Base-by-base conservation (phyloP, 2,888 invertebrate species). In the Metopia argyrocephala region DNA sequence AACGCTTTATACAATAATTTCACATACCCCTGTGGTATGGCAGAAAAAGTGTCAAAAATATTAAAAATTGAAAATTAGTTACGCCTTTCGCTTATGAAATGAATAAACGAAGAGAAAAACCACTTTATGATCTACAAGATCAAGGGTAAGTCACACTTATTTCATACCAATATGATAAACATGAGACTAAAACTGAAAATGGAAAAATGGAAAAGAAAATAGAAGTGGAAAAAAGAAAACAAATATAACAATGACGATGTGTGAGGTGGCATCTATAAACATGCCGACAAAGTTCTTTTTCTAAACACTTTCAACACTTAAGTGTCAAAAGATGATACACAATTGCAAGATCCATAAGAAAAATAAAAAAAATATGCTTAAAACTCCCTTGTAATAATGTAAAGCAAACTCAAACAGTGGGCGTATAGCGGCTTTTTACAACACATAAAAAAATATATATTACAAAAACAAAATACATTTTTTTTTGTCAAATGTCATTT, bases 21-120 rank as follows among this genome's bases (percentile, higher is more conserved):
- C n/a, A n/a, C n/a, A 31, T 31, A 3, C 15, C 25, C 1, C 1
- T 48, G 20, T 48, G 20, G 15, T 20, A 59, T 57, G 23, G 25
- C 21, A 38, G 21, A 64, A 66, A 59, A 79, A 78, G 83, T 84
- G 84, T 83, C 83, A 83, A 83, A 79, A 46, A 85, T 85, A 86
- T 85, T 86, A 85, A 87, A 78, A 88, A 87, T 88, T 83, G 83
- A 87, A 78, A 65, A 89, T 88, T 88, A 85, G 88, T 85, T 82
- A 88, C 85, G 89, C 88, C 85, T 84, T 74, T 83, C 65, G 57
- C 50, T 73, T 66, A 28, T 62, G 38, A 69, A 71, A 21, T n/a
- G 5, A 20, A 20, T 23, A 27, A 15, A 5, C 28, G 12, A 46
- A 4, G 15, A 28, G 15, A 31, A 12, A n/a, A 61, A 57, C 57